Base-by-base conservation (phyloP, 2,888 invertebrate genomes). In the Stomorhina lunata region DNA sequence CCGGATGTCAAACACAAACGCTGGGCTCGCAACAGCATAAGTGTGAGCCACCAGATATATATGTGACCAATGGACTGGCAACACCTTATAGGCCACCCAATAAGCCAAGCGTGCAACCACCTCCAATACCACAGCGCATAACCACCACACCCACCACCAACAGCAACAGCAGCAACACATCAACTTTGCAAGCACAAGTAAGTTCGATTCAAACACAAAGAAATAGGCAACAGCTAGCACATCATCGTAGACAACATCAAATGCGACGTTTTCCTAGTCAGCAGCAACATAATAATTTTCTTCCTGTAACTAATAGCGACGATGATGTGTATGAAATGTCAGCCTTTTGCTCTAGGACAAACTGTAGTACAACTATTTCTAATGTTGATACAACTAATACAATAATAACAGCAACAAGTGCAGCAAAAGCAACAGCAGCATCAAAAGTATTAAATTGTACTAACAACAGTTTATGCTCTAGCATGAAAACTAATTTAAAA, bases 31-130 rank as follows among this genome's bases (percentile, higher is more conserved):
- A 61, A 12, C 83, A 84, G 48, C 84, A 72, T 2, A 86, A 87
- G 12, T 87, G 86, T 45, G 88, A 90, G 29, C 91, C 91, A 2
- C 91, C 91, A 15, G 91, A 91, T 59, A 87, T 91, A 37, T 91
- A 87, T 83, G 90, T 91, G 10, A 87, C 89, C 45, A 90, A 90
- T 78, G 90, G 86, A 0, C 72, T 90, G 68, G 90, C 89, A n/a
- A 88, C 88, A 15, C 89, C 91, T 0, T 90, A 90, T 61, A 88
- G 87, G 50, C 86, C 86, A 7, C 87, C 86, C 5, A 72, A 59
- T 9, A 80, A 84, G 57, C 85, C 82, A 29, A 37, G 71, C 22
- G 48, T 48, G 69, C 72, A 69, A 77, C 85, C 84, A 29, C 84
- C 85, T 7, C 83, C 86, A 32, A 50, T 85, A 45, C 84, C 86